Evolutionary conservation across 2,113 vertebrate species (phyloP).

Genomic region (Chrysochloris asiatica): DNA sequence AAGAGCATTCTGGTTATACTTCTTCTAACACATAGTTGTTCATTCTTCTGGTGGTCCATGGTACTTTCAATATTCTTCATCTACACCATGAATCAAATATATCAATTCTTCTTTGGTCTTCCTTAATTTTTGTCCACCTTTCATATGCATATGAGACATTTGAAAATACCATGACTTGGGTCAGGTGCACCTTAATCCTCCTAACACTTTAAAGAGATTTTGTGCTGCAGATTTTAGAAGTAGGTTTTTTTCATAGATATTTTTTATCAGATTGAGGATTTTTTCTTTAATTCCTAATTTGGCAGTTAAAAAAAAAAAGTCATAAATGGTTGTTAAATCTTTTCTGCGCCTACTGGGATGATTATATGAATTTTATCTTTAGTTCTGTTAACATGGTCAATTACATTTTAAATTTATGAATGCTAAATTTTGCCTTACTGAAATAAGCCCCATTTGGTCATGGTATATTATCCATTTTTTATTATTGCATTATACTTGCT

Average conservation of each 20-base stretch:
- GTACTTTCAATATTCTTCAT: too few species aligned
- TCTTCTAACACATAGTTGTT: too few species aligned
- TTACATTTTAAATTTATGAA: neutral
- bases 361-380: neutral
- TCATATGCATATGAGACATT: too few species aligned
- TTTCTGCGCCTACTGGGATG: neutral
- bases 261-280: neutral
- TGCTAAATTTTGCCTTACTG: slow-evolving; percentile 1
- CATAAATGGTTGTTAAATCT: neutral
- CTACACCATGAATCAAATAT: too few species aligned
- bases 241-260: neutral
- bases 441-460: neutral
- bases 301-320: neutral
- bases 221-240: too few species aligned
- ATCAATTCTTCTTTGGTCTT: too few species aligned
- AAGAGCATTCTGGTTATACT: too few species aligned
- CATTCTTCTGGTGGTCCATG: too few species aligned
- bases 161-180: too few species aligned
- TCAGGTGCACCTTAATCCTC: too few species aligned
- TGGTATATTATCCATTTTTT: neutral
- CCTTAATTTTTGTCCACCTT: too few species aligned
- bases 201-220: too few species aligned
- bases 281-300: neutral
- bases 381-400: neutral
- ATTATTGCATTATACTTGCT: neutral